Base-by-base conservation (phyloP, 2,888 invertebrate genomes). In the Aricia artaxerxes region DNA sequence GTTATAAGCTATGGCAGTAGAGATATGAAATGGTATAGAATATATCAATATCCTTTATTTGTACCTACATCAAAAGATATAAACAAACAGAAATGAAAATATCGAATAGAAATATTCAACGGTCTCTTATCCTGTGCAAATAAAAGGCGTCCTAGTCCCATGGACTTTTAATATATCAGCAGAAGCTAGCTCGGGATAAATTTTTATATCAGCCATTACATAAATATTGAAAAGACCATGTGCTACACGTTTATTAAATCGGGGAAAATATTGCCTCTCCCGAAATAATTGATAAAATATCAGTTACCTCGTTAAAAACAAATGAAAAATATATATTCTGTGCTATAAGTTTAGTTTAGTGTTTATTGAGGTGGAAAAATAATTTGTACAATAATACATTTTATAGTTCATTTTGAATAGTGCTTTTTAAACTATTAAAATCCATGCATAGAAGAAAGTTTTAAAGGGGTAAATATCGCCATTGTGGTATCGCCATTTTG, bases 161-260 rank as follows among this genome's bases (percentile, higher is more conserved):
- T 75, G 31, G 75, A 75, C 49, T 75, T 49, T 75, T 75, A 73
- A 69, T 49, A 49, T 75, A 75, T 75, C 31, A 49, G 75, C 53
- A 13, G 49, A 73, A 75, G 75, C 53, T 53, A 49, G 75, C 53
- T 73, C 6, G 73, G 35, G 16, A 57, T 49, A 53, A 76, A 76
- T 53, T 53, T 57, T 76, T 76, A 53, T 76, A 53, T 57, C 57
- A 53, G 31, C 31, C 35, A 76, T 76, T 76, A 76, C 76, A 76
- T 76, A 76, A 76, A 76, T 76, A 76, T 76, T 76, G 76, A 76
- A 76, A 76, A 35, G 57, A 31, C 76, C 53, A 57, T 53, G 24
- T 75, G 75, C 75, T 53, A 31, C 53, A 76, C 76, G 57, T 76
- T 57, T 76, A 76, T 53, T 75, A 53, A 76, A 76, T n/a, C 6